Base-by-base conservation (phyloP, 1,140 invertebrate genomes). In the Macrocentrus cingulum region DNA sequence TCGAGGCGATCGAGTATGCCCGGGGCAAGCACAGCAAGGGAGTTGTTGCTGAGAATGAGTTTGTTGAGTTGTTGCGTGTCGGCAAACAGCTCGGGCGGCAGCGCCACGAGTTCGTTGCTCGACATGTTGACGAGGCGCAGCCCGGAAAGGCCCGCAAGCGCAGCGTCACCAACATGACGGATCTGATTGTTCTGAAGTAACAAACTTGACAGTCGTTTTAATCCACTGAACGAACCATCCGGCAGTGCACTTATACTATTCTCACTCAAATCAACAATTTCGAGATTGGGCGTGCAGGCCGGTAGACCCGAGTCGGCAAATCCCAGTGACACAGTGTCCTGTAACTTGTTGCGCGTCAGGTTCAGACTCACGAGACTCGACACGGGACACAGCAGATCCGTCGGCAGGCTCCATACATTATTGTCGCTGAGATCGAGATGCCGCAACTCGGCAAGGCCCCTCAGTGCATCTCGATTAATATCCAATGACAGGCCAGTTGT, bases 21-120 rank as follows among this genome's bases (percentile, higher is more conserved):
- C 1, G 89, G 88, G 2, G 89, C 88, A 13, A 93, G 76, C 2
- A 88, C 85, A 64, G 84, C 84, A 53, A 94, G 76, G 1, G 89
- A 88, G 72, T 94, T 93, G 67, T 93, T 93, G 66, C 87, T 87
- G 8, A 94, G 75, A 65, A 91, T 83, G 37, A 94, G 80, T 67
- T 89, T 85, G 34, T 84, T 81, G 4, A 94, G 68, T 32, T 88
- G 84, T 48, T 82, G 82, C 2, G 85, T 85, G 34, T 84, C 84
- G 58, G 84, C 82, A 72, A 92, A 91, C 46, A 91, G 68, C 70
- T 88, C 88, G 1, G 88, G 87, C 4, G 90, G 88, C 52, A 92
- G 76, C 13, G 86, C 85, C 59, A 86, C 85, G 51, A 93, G 76
- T 69, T 82, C 85, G 69, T 92, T 93, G 72, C 85, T 88, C 15